Conservation (phyloP, 2,113 vertebrate species). For the Percina caprodes region DNA sequence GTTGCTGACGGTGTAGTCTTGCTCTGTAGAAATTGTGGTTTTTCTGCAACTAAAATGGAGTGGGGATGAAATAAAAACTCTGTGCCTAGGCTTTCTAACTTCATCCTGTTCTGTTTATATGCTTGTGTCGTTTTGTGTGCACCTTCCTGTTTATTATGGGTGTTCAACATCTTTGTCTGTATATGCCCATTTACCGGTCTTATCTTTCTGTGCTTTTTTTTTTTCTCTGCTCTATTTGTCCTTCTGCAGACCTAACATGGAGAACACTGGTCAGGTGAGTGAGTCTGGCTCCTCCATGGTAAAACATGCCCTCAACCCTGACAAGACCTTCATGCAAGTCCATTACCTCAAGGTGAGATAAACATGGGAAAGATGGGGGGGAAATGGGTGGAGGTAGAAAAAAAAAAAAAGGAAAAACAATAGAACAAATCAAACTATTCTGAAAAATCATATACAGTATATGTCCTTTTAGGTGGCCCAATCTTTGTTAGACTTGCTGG, state of each 20-base stretch:
- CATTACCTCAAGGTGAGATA: conserved; percentile 95
- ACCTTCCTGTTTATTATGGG: conserved; percentile 1
- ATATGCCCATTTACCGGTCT: conserved; percentile 9
- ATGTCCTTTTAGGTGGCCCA: neutral
- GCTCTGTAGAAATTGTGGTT: conserved; percentile 52
- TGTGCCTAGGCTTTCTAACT: neutral
- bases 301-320: conserved; percentile 94
- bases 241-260: conserved; percentile 90
- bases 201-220: conserved; percentile 1
- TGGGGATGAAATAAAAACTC: conserved; percentile 8
- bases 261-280: conserved; percentile 88
- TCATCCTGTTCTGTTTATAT: conserved; percentile 10
- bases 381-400: neutral
- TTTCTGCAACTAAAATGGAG: conserved; percentile 33
- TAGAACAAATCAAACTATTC: neutral
- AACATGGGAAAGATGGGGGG: neutral
- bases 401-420: neutral
- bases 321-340: conserved; percentile 96
- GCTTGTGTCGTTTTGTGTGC: neutral
- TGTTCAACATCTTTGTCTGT: conserved; percentile 32
- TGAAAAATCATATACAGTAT: neutral
- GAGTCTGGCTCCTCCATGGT: conserved; percentile 91
- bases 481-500: neutral
- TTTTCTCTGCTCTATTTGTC: conserved; percentile 36
- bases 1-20: conserved; percentile 63